Base-by-base conservation (phyloP, 2,113 vertebrate species). In the Leptocoma aspasia region DNA sequence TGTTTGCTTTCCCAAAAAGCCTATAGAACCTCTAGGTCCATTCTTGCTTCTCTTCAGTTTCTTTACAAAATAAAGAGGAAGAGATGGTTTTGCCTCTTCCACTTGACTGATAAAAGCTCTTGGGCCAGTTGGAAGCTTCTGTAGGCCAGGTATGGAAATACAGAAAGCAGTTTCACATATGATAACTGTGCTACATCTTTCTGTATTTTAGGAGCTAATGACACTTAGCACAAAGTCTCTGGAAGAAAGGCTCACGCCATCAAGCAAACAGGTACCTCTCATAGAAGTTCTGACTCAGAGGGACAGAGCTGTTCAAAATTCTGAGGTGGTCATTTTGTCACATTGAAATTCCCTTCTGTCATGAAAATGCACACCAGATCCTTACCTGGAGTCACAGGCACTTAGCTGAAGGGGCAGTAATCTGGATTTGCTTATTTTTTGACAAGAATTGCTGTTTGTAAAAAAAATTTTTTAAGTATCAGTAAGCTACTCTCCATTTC, bases 231-330 rank as follows among this genome's bases (percentile, higher is more conserved):
- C 98, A 54, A 98, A 97, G 94, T 95, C 98, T 11, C 98, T 99
- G 61, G 98, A 99, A 83, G 98, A 99, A 71, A 97, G 94, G 69
- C 98, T 99, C 41, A 98, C 98, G 21, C 98, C 98, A 1, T 98
- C 98, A 13, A 99, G 98, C 97, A 99, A 98, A 96, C 99, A 98
- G 99, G 99, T 99, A 98, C 41, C 39, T 81, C 66, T 82, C 47
- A 16, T 1, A 39, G 15, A 35, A 60, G 20, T 79, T 82, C 19
- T 54, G 33, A 49, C 30, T 49, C 14, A 49, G 20, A 17, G n/a
- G 33, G 30, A 33, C 27, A 53, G 20, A 35, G 13, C 18, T 53
- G 31, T 31, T 60, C 19, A 17, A 23, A 28, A 47, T 52, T 52
- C 27, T 52, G 39, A 42, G 65, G 27, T 45, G 70, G 53, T 72